Conservation (phyloP, 2,888 invertebrate genomes). For the Drosophila acutilabella region DNA sequence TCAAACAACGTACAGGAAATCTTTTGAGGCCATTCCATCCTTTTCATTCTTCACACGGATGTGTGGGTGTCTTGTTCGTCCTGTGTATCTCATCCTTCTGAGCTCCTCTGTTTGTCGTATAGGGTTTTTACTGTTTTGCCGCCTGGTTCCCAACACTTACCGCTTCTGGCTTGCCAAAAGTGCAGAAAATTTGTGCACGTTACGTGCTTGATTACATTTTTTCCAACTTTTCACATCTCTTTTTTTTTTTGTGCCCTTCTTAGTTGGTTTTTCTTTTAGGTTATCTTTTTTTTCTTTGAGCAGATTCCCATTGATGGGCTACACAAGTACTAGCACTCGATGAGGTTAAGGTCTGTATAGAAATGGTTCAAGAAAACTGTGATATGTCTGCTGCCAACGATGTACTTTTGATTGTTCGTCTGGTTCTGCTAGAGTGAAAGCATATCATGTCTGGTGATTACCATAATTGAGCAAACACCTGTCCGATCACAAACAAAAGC, state of each 20-base stretch:
- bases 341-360: slow-evolving; percentile 55
- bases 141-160: slow-evolving; percentile 14
- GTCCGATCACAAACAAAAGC: slow-evolving; percentile 50
- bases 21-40: slow-evolving; percentile 66
- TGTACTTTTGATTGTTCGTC: slow-evolving; percentile 34
- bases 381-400: slow-evolving; percentile 27
- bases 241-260: slow-evolving; percentile 10
- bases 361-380: background rate
- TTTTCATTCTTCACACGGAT: slow-evolving; percentile 30
- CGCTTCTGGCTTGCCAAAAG: slow-evolving; percentile 65
- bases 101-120: slow-evolving; percentile 22
- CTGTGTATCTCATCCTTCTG: background rate
- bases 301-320: slow-evolving; percentile 46
- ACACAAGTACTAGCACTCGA: slow-evolving; percentile 49
- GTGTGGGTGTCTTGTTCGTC: slow-evolving; percentile 22
- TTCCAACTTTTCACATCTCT: slow-evolving; percentile 58
- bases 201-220: slow-evolving; percentile 80
- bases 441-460: slow-evolving; percentile 54
- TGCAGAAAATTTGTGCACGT: slow-evolving; percentile 79
- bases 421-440: slow-evolving; percentile 5
- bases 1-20: slow-evolving; percentile 58
- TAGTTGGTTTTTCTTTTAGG: slow-evolving; percentile 5
- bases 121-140: slow-evolving; percentile 52
- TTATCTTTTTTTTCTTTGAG: slow-evolving; percentile 20
- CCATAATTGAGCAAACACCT: slow-evolving; percentile 69